Evolutionary conservation across 2,797 vertebrate genomes (phyloP), one percentile per base, ranked within the genome.

Genomic region (Jordanella pulchra): DNA sequence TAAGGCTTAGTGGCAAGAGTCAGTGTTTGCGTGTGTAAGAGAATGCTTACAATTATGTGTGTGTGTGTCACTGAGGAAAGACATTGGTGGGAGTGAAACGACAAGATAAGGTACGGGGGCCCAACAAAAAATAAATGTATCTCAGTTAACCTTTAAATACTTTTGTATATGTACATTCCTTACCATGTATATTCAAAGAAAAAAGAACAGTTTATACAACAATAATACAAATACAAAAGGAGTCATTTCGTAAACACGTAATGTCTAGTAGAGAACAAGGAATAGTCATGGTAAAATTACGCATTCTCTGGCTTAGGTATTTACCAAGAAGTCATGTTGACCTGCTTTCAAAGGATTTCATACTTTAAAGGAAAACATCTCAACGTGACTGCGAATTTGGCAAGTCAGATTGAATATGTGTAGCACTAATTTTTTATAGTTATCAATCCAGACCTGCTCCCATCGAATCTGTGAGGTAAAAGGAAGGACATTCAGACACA

Each of bases 1-100:
- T 58, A 82, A 76, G 74, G 71, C 83, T 77, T 69, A 15, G 79
- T 80, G 83, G 81, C 72, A 82, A 80, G 63, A 73, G 71, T 65
- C 73, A 30, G 73, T 66, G 61, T 80, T 67, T 78, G 74, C 71
- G 67, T 77, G 56, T 70, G 51, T 77, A n/a, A 66, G 71, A 42
- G 45, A 30, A 53, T 48, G 66, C 58, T 53, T 71, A 65, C 35
- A 6, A 42, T 65, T 60, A 66, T 82, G 70, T 71, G 66, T 39
- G 66, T 39, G 35, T 77, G 75, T 73, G 69, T 70, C 67, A 81
- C 70, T 44, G 76, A 71, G 78, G 81, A 63, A 60, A 69, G 67
- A 63, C 70, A 70, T 87, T 56, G 73, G 53, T 65, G 70, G 66
- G 51, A 78, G 69, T 25, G 73, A 78, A 65, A 67, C 66, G 42